Conservation (phyloP, 1,140 invertebrate species). For the Bombyx mandarina region DNA sequence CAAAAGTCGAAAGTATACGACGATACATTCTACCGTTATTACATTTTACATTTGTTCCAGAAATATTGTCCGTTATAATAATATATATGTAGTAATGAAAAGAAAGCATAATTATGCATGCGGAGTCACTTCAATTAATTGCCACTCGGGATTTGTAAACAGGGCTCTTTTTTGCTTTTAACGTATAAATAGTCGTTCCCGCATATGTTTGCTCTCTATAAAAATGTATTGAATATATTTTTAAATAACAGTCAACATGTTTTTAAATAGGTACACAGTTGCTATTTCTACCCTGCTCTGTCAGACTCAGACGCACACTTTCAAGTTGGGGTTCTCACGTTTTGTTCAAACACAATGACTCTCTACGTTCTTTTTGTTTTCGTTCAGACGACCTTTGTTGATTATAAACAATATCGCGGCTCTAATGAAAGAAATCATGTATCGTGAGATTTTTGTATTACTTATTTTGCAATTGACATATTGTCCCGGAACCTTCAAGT, state of each 20-base stretch:
- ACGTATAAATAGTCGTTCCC: no score
- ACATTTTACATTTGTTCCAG: no score
- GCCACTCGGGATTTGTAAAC: no score
- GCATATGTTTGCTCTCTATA: no score
- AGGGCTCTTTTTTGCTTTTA: no score
- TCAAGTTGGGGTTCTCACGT: conserved; percentile 57
- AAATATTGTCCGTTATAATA: no score
- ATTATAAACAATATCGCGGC: conserved; percentile 66
- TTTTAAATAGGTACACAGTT: conserved; percentile 13
- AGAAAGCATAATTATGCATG: no score
- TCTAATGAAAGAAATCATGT: conserved; percentile 62
- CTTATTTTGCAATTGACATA: conserved; percentile 50
- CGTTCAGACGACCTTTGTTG: conserved; percentile 66
- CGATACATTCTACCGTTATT: no score
- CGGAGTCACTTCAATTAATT: no score
- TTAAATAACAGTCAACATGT: conserved; percentile 14
- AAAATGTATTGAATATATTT: no score
- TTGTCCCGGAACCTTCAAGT: conserved; percentile 9
- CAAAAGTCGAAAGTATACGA: no score
- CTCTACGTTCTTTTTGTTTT: conserved; percentile 66
- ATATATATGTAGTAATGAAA: no score
- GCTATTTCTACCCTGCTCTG: conserved; percentile 23
- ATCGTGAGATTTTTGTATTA: conserved; percentile 61
- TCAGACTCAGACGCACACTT: conserved; percentile 54
- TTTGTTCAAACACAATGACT: conserved; percentile 62